Percentiles rank a stretch among this genome's conserved stretches.
Evolutionary conservation across 2,888 invertebrate species (phyloP).

Genomic region (Caenorhabditis wallacei): DNA sequence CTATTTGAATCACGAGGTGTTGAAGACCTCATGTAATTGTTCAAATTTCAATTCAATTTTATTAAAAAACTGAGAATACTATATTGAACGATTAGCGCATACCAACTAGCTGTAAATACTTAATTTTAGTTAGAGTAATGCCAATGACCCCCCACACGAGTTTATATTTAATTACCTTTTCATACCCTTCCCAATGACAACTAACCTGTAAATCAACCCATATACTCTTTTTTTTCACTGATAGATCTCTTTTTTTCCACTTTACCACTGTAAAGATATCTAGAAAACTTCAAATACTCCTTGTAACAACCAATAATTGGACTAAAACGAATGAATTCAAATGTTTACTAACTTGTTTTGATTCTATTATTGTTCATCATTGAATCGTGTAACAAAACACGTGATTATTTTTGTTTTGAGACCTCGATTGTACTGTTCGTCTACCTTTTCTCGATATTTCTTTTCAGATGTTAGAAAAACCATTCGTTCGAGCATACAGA

Average conservation of each 20-base stretch:
- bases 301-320: conserved; percentile 51
- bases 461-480: conserved; percentile 40
- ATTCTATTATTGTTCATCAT: not conserved
- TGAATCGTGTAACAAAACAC: conserved; percentile 20
- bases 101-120: conserved; percentile 50
- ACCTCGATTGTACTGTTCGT: not conserved
- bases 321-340: conserved; percentile 37
- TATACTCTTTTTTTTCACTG: conserved; percentile 34
- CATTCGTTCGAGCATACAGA: conserved; percentile 12
- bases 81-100: conserved; percentile 6
- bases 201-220: conserved; percentile 46
- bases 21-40: conserved; percentile 37
- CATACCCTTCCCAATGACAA: conserved; percentile 6
- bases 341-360: conserved; percentile 22
- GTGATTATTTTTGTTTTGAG: conserved; percentile 6
- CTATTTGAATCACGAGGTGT: conserved; percentile 54
- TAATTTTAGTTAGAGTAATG: conserved; percentile 17
- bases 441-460: not conserved
- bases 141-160: conserved; percentile 5
- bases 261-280: not conserved
- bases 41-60: not conserved
- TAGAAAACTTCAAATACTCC: not conserved
- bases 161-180: conserved; percentile 10
- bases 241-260: conserved; percentile 21
- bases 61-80: not conserved